phyloP scores from a whole-genome alignment of 1,140 invertebrate genomes.

The Olivierus martensii region DNA sequence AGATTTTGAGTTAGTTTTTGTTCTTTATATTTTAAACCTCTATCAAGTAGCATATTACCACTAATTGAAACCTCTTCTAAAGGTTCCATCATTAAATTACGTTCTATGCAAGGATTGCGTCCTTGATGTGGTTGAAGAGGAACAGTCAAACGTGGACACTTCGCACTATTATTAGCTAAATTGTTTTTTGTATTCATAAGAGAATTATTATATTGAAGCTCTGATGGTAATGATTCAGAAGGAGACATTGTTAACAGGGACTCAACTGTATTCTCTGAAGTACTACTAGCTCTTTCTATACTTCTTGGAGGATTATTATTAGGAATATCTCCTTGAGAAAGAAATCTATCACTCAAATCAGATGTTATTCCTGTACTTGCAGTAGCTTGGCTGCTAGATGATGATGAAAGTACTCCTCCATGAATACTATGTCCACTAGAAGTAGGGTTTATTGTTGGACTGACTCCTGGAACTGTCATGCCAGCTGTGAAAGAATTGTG shows the following conservation, averaged over 20 bases:
- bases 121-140: constrained; percentile 66
- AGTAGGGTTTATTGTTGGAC: constrained; percentile 39
- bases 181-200: constrained; percentile 18
- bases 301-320: constrained; percentile 13
- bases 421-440: constrained; percentile 1
- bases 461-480: constrained; percentile 35
- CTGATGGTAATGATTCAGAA: constrained; percentile 23
- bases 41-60: constrained; percentile 49
- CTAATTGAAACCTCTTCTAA: constrained; percentile 43
- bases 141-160: constrained; percentile 26
- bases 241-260: constrained; percentile 33
- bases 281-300: constrained; percentile 13
- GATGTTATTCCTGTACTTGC: constrained; percentile 5
- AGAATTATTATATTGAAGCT: constrained; percentile 9
- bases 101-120: constrained; percentile 72
- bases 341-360: constrained; percentile 1
- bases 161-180: constrained; percentile 6
- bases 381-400: constrained; percentile 4
- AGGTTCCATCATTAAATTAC: constrained; percentile 55
- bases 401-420: neutral
- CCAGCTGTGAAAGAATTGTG: constrained; percentile 24
- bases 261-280: constrained; percentile 33
- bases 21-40: constrained; percentile 31
- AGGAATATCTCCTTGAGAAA: neutral
- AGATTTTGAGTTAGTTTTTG: constrained; percentile 38